Conservation (phyloP, 2,888 invertebrate species). For the Stenoptilia bipunctidactyla region DNA sequence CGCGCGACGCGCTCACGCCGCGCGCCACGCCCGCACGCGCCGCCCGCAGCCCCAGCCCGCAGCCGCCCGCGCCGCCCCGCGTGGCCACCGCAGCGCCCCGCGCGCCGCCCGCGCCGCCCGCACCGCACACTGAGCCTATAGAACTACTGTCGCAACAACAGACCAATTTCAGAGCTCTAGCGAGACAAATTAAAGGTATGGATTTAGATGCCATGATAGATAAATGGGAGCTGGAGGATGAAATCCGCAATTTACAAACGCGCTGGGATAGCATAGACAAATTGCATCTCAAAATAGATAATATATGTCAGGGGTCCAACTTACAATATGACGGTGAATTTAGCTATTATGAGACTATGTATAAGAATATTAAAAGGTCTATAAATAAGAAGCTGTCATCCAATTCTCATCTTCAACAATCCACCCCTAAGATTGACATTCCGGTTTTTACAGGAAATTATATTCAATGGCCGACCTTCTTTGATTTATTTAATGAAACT, state of each 20-base stretch:
- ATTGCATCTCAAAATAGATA: conserved; percentile 6
- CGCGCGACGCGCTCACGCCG: not conserved
- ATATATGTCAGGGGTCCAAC: not conserved
- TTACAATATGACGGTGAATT: not conserved
- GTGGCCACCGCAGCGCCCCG: not conserved
- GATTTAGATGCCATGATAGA: conserved; percentile 6
- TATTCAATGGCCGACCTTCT: conserved; percentile 11
- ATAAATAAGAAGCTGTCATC: conserved; percentile 2
- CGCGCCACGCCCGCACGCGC: no score
- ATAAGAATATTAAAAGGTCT: conserved; percentile 1
- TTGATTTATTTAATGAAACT: conserved; percentile 4
- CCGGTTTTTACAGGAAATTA: conserved; percentile 6
- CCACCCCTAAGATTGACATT: conserved; percentile 3
- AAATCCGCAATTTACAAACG: conserved; percentile 3
- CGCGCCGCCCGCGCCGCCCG: not conserved
- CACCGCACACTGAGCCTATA: not conserved
- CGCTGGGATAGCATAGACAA: conserved; percentile 5
- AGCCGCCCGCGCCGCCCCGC: not conserved
- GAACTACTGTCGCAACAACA: conserved; percentile 3
- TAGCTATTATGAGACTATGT: not conserved
- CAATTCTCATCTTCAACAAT: not conserved
- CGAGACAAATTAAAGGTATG: conserved; percentile 4
- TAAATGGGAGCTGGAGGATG: conserved; percentile 14
- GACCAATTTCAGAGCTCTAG: conserved; percentile 10
- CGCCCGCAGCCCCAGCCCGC: no score